A percentile compares a stretch with the other conserved stretches of the same genome.
Evolutionary conservation across 2,888 invertebrate genomes (phyloP).

Genomic region (Lysandra coridon): DNA sequence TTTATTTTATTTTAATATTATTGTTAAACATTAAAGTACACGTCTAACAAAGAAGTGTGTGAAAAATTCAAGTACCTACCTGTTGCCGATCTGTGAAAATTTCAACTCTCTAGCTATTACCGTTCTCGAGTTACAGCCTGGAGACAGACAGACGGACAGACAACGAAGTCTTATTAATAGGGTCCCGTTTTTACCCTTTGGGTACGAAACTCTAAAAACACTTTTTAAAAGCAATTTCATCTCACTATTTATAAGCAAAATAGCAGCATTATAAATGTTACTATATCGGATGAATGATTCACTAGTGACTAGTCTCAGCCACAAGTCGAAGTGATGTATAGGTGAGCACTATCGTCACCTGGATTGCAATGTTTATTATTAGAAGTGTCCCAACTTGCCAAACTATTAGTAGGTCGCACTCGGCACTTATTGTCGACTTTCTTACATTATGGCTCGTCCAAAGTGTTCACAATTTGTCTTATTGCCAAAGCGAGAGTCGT

Average conservation of each 20-base stretch:
- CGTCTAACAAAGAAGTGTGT: too few species aligned
- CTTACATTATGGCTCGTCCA: constrained; percentile 33
- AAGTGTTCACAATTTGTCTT: constrained; percentile 38
- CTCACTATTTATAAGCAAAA: neutral
- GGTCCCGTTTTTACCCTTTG: too few species aligned
- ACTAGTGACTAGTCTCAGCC: constrained; percentile 45
- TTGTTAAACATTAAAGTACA: too few species aligned
- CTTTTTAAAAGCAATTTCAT: neutral
- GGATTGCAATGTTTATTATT: constrained; percentile 58
- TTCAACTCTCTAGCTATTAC: too few species aligned
- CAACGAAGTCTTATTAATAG: too few species aligned
- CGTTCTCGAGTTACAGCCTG: too few species aligned
- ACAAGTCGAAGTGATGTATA: constrained; percentile 37
- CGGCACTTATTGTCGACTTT: constrained; percentile 34
- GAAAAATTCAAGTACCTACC: too few species aligned
- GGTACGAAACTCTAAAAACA: too few species aligned
- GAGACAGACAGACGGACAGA: too few species aligned
- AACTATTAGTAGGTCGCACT: constrained; percentile 40
- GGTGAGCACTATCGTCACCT: constrained; percentile 57
- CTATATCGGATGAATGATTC: constrained; percentile 47
- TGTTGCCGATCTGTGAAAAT: too few species aligned
- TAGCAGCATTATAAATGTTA: neutral
- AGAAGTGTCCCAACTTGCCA: constrained; percentile 40
- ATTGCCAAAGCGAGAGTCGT: constrained; percentile 37
- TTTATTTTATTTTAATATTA: too few species aligned